Evolutionary conservation across 2,888 invertebrate genomes (phyloP).

Genomic region (Hartigia nigra): DNA sequence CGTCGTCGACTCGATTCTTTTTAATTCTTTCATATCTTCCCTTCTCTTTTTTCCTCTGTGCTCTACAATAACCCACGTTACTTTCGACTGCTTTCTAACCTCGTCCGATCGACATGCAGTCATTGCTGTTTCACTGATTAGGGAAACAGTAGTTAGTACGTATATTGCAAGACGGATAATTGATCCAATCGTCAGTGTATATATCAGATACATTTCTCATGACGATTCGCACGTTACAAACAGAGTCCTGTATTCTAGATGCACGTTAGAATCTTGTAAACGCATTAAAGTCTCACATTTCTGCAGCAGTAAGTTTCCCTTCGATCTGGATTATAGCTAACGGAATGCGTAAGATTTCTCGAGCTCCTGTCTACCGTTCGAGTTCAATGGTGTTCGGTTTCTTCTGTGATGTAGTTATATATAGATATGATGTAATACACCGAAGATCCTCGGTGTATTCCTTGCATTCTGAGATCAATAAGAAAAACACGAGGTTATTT

Average conservation of each 20-base stretch:
- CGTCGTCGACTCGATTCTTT: neutral
- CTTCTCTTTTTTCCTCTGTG: neutral
- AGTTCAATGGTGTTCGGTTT: slow-evolving; percentile 44
- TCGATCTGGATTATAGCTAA: slow-evolving; percentile 47
- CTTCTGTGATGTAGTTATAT: slow-evolving; percentile 19
- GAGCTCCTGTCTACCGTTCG: slow-evolving; percentile 44
- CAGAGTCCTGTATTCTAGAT: neutral
- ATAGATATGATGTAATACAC: neutral
- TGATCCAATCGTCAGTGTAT: neutral
- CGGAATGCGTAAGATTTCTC: slow-evolving; percentile 46
- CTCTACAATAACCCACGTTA: neutral
- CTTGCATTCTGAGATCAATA: slow-evolving; percentile 51
- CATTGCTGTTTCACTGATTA: neutral
- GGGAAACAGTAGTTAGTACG: neutral
- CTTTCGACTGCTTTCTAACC: neutral
- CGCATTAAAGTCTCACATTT: neutral
- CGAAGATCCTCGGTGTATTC: slow-evolving; percentile 9
- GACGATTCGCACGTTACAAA: neutral
- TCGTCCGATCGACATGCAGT: neutral
- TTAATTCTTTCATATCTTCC: neutral
- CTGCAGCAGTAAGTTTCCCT: neutral
- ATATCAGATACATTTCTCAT: neutral
- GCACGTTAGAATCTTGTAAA: neutral
- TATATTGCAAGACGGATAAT: neutral
- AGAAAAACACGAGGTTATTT: slow-evolving; percentile 41